These are phyloP conservation scores for Petroica traversi DNA, from an alignment of 2,113 vertebrate genomes.

Conservation along the genomic window DNA sequence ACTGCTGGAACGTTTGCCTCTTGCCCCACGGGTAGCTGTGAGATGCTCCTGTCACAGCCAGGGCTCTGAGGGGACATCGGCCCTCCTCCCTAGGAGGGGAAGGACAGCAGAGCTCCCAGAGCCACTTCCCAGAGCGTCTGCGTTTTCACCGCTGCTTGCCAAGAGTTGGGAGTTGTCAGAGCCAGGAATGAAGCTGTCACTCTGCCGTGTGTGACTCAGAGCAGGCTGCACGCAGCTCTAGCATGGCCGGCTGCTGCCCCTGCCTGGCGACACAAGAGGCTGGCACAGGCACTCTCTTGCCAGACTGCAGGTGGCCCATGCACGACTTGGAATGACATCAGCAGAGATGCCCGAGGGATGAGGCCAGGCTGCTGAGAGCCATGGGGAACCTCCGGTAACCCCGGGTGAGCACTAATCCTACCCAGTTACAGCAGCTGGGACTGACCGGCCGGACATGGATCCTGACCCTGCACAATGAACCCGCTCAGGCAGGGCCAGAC, in stretches of 20 bases:
- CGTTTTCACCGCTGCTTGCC: not conserved
- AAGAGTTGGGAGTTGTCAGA: not conserved
- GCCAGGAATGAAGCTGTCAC: not conserved
- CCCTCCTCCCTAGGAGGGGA: not conserved
- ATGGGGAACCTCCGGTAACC: not conserved
- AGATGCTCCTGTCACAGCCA: not conserved
- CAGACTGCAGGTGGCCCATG: rapidly evolving
- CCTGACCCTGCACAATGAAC: rapidly evolving
- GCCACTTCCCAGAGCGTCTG: not conserved
- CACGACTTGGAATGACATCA: rapidly evolving
- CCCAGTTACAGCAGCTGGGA: not conserved
- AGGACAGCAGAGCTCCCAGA: not conserved
- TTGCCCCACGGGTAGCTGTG: not conserved
- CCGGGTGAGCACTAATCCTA: not conserved
- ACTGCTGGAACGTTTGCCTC: not conserved
- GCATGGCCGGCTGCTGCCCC: conserved; percentile 43
- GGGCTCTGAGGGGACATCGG: not conserved
- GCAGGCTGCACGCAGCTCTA: not conserved
- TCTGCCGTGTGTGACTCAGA: not conserved
- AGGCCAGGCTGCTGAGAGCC: not conserved
- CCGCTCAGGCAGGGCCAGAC: not conserved
- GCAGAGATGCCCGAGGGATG: not conserved
- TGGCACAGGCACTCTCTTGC: not conserved
- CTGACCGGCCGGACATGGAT: rapidly evolving
- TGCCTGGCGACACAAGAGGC: not conserved